Evolutionary conservation across 1,140 invertebrate species (phyloP), one percentile per base, ranked within the genome.

Genomic region (Cydia splendana): DNA sequence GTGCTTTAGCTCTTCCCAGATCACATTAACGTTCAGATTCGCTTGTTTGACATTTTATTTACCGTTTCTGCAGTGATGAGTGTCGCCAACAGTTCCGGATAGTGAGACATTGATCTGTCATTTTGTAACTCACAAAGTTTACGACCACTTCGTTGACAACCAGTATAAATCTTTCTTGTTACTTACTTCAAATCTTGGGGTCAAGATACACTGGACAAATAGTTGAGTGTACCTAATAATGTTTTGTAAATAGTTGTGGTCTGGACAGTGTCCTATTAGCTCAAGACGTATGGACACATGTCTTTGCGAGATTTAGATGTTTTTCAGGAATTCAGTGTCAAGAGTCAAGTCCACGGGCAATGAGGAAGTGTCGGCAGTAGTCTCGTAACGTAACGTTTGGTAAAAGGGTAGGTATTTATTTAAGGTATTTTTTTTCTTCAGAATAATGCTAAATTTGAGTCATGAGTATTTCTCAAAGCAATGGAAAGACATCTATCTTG

Each of bases 201-300:
- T 53, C n/a, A 6, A 6, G 18, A n/a, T 18, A n/a, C 4, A 53
- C 51, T 53, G n/a, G 51, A 18, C 15, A 7, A 18, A 7, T 18
- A 53, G 51, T n/a, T 53, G 1, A 0, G 30, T 13, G 13, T 48
- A 13, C 45, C 2, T 10, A 45, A 3, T 34, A 34, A 53, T 53
- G n/a, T 18, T 53, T 53, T 53, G 15, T 53, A 7, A 53, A 18
- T 53, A 53, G 51, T 0, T 13, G 15, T 53, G 51, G 51, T 53
- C 51, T 53, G 51, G 51, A 53, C 12, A 53, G 51, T 53, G 51
- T 53, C 51, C 51, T 53, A 53, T 53, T 53, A 53, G 51, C 51
- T n/a, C 48, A 51, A 53, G 51, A 15, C 45, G 45, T 45, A 53
- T 6, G 51, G 51, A 53, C 51, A 53, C n/a, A 53, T 53, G 51